phyloP scores from a whole-genome alignment of 2,888 invertebrate species.

The Apocheima hispidaria region DNA sequence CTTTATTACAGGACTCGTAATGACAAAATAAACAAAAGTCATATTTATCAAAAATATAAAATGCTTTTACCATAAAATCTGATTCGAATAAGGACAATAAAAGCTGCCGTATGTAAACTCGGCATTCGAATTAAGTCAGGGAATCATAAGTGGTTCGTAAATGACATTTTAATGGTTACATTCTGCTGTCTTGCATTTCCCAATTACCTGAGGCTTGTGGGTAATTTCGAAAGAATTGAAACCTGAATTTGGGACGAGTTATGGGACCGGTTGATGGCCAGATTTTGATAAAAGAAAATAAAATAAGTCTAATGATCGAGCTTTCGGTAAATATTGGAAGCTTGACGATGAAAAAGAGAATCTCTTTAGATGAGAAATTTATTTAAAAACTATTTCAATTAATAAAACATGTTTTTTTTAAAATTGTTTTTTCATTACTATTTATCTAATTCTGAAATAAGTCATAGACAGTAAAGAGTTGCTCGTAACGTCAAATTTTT shows the following conservation, averaged over 20 bases:
- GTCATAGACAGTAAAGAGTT: too few relatives aligned
- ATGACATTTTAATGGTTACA: conserved; percentile 49
- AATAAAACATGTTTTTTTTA: too few relatives aligned
- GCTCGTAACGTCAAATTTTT: too few relatives aligned
- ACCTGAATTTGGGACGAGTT: conserved; percentile 43
- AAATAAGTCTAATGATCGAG: conserved; percentile 39
- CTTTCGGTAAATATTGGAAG: conserved; percentile 30
- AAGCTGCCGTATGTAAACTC: conserved; percentile 24
- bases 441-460: too few relatives aligned
- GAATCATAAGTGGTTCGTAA: conserved; percentile 45
- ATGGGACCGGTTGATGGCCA: conserved; percentile 41
- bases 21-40: conserved; percentile 8
- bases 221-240: conserved; percentile 46
- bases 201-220: conserved; percentile 43
- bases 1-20: background rate
- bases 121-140: conserved; percentile 38
- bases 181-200: conserved; percentile 47
- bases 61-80: conserved; percentile 14
- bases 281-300: conserved; percentile 36
- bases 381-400: too few relatives aligned
- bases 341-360: background rate
- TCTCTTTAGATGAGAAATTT: too few relatives aligned
- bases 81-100: conserved; percentile 18
- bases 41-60: background rate
- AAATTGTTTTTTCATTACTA: too few relatives aligned